Base-by-base conservation (phyloP, 2,113 vertebrate species). In the Pteruthius melanotis region DNA sequence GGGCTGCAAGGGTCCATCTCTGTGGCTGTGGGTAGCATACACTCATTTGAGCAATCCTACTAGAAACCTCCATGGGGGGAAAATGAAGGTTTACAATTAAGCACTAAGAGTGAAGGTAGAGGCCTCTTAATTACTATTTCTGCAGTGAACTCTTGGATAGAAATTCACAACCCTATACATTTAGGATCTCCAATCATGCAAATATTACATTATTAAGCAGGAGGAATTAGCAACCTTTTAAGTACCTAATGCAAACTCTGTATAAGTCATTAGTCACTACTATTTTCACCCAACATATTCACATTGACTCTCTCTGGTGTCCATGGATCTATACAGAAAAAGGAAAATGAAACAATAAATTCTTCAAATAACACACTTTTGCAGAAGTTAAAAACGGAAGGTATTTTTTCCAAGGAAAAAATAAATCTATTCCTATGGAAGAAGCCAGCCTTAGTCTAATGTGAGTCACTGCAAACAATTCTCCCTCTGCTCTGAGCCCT, bases 271-370 rank as follows among this genome's bases (percentile, higher is more conserved):
- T 22, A 81, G 57, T 37, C 65, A 42, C 59, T 54, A 61, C 19
- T 42, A 19, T 79, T 91, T 94, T 91, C 83, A 66, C 49, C 66
- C 39, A 49, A 59, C 69, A 79, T 9, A 40, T 63, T 75, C 83
- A 90, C 39, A 52, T 26, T 1, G 1, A 53, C 49, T 96, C 89
- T 69, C 61, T 64, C 52, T 45, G 28, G 22, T 75, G 74, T 72
- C 49, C 69, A n/a, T 69, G 47, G n/a, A 40, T 79, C 50, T 76
- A 44, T 10, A 54, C 1, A 68, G 72, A 69, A 68, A 87, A 91
- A 35, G n/a, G 37, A 50, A 95, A 87, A 95, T 49, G 7, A 96
- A 96, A 83, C n/a, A 92, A 86, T 66, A 76, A 89, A 80, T 86
- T 91, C 44, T 78, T 89, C 33, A 94, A 87, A 49, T 52, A 39